Percentiles rank a stretch among this genome's conserved stretches.
Evolutionary conservation across 1,140 invertebrate genomes (phyloP).

Genomic region (Hesperophylax magnus): DNA sequence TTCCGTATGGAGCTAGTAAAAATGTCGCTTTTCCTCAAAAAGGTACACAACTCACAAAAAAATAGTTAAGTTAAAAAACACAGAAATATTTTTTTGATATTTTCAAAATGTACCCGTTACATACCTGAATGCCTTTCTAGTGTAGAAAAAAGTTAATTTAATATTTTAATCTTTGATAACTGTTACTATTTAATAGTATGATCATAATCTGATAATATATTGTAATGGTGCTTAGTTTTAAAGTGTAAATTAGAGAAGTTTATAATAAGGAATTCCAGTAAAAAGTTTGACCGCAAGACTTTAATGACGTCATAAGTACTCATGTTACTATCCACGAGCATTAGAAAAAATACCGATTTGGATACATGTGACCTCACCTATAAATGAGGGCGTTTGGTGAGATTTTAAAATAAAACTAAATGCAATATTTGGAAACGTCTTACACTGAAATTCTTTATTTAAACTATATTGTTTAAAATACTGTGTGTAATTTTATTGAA

Average conservation of each 20-base stretch:
- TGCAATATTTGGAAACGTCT: background rate
- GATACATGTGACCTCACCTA: background rate
- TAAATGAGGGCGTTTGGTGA: background rate
- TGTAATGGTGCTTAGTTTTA: constrained; percentile 23
- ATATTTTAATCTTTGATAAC: background rate
- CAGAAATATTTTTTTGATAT: background rate
- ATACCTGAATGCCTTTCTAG: background rate
- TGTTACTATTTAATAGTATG: constrained; percentile 23
- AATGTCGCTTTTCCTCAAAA: background rate
- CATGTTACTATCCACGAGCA: no score
- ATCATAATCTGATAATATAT: background rate
- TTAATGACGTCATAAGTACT: no score
- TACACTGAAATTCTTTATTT: no score
- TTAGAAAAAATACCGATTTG: no score
- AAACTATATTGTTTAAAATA: background rate
- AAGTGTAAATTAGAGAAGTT: background rate
- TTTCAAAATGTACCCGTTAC: background rate
- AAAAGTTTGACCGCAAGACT: no score
- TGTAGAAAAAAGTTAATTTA: background rate
- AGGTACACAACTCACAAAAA: background rate
- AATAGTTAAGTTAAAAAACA: background rate
- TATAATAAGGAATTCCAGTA: no score
- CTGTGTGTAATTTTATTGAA: background rate
- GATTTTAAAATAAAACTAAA: background rate
- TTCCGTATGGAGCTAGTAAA: background rate